phyloP scores from a whole-genome alignment of 2,888 invertebrate genomes.

The Orthosia cruda region DNA sequence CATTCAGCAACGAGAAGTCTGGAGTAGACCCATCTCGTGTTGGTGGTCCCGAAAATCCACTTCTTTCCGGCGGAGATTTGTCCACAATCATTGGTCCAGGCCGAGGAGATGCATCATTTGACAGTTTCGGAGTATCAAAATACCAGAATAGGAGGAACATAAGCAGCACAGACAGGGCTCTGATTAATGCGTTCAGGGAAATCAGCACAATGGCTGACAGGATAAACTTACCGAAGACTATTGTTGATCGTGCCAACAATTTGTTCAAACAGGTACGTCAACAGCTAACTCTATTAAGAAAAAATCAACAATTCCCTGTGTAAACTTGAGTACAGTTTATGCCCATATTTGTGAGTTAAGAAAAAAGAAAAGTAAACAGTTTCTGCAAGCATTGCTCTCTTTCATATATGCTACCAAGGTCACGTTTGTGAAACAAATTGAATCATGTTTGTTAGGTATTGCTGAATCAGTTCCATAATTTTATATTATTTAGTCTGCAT shows the following conservation, averaged over 20 bases:
- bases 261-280: conserved; percentile 97
- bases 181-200: conserved; percentile 99
- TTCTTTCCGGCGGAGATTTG: conserved; percentile 98
- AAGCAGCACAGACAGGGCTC: conserved; percentile 98
- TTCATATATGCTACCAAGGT: conserved; percentile 29
- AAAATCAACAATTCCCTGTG: background rate
- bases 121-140: conserved; percentile 96
- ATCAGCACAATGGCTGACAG: conserved; percentile 99
- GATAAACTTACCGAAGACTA: conserved; percentile 99
- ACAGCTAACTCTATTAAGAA: background rate
- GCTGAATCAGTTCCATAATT: conserved; percentile 8
- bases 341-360: background rate
- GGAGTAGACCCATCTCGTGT: conserved; percentile 99
- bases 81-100: conserved; percentile 98
- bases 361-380: conserved; percentile 4
- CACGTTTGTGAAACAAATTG: conserved; percentile 36
- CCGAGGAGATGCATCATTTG: conserved; percentile 96
- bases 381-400: conserved; percentile 15
- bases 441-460: conserved; percentile 6
- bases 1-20: conserved; percentile 99
- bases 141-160: conserved; percentile 95
- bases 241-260: conserved; percentile 99
- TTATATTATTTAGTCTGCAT: background rate
- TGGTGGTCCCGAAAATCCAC: conserved; percentile 99
- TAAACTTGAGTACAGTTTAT: background rate